These are phyloP conservation scores for Brachyhypopomus occidentalis DNA, from an alignment of 2,113 vertebrate species.

Conservation along the genomic window DNA sequence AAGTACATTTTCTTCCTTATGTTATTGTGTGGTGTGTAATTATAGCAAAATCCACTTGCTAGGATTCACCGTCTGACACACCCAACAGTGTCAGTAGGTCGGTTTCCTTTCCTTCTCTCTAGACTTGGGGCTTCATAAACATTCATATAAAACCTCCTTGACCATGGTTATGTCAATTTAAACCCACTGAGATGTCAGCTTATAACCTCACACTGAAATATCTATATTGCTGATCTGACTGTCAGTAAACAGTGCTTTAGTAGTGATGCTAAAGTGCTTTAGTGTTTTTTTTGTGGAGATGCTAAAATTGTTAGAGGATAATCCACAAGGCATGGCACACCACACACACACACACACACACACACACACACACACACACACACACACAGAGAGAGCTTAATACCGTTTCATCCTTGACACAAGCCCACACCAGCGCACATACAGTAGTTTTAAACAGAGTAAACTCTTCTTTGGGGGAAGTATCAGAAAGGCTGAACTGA, in stretches of 20 bases:
- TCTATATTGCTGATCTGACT: background rate
- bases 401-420: conserved; percentile 9
- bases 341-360: background rate
- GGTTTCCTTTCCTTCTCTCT: background rate
- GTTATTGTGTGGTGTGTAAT: background rate
- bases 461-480: background rate
- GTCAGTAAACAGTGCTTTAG: background rate
- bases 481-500: background rate
- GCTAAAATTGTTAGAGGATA: conserved; percentile 35
- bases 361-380: conserved; percentile 29
- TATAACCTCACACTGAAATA: too few relatives aligned
- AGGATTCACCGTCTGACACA: too few relatives aligned
- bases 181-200: background rate
- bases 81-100: too few relatives aligned
- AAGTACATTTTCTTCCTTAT: background rate
- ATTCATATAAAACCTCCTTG: background rate
- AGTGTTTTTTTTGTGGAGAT: conserved; percentile 17
- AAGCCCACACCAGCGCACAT: background rate
- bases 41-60: too few relatives aligned
- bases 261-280: background rate
- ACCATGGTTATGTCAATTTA: background rate
- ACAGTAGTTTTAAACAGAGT: background rate
- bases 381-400: conserved; percentile 18
- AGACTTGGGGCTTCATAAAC: background rate
- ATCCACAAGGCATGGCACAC: conserved; percentile 14